Conservation (phyloP, 2,888 invertebrate species). For the Clusia tigrina region DNA sequence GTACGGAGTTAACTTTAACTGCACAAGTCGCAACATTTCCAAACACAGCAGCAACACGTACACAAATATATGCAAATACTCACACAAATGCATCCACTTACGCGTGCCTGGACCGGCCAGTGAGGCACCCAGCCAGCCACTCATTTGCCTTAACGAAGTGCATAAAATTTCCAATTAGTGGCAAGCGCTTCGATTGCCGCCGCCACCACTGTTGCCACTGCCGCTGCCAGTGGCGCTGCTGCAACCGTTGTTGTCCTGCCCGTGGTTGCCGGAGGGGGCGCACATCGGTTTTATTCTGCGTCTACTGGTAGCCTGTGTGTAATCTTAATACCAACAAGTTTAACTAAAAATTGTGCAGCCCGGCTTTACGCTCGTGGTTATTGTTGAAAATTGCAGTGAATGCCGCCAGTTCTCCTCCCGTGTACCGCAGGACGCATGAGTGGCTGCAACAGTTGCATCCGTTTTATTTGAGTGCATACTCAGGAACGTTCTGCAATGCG, state of each 20-base stretch:
- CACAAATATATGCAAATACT: no score
- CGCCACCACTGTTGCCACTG: neutral
- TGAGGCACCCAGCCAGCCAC: no score
- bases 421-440: neutral
- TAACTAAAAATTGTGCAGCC: neutral
- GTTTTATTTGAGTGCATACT: neutral
- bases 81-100: neutral
- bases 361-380: neutral
- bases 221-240: neutral
- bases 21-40: no score
- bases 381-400: neutral
- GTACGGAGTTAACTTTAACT: no score
- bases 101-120: neutral
- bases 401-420: neutral
- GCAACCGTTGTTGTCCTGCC: neutral
- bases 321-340: neutral
- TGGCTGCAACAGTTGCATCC: conserved; percentile 1
- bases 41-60: no score
- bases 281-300: no score
- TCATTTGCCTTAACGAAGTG: conserved; percentile 32
- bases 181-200: conserved; percentile 7
- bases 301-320: no score
- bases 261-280: no score
- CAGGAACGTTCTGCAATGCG: neutral
- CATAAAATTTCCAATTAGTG: conserved; percentile 38